phyloP scores from a whole-genome alignment of 1,140 invertebrate genomes.

The Drosophila kurseongensis region DNA sequence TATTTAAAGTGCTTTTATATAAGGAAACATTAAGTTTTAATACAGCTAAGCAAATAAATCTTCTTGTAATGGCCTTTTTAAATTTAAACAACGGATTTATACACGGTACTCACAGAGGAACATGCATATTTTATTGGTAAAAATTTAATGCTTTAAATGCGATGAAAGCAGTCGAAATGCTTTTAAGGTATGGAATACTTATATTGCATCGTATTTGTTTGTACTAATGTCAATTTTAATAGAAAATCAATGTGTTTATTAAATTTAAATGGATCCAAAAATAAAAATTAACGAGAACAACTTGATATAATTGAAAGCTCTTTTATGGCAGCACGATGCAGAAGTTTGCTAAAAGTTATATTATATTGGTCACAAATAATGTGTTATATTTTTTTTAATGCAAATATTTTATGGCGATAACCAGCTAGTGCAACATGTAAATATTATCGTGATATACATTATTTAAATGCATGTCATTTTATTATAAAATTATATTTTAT shows the following conservation, averaged over 20 bases:
- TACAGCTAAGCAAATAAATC: background rate
- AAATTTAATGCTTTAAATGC: too few species aligned
- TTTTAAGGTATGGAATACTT: too few species aligned
- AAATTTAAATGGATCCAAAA: background rate
- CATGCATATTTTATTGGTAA: too few species aligned
- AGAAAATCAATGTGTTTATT: too few species aligned
- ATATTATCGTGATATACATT: background rate
- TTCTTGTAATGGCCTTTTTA: background rate
- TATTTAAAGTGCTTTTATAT: background rate
- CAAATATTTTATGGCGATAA: background rate
- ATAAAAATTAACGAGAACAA: background rate
- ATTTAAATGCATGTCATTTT: background rate
- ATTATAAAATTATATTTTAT: too few species aligned
- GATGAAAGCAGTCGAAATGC: too few species aligned
- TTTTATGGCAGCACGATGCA: background rate
- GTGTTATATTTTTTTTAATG: constrained; percentile 3
- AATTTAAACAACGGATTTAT: too few species aligned
- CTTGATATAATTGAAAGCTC: background rate
- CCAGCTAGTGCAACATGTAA: background rate
- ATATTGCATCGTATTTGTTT: background rate
- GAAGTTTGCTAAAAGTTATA: background rate
- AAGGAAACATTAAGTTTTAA: background rate
- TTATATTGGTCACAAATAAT: background rate
- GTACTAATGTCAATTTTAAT: background rate
- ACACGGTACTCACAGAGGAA: too few species aligned